Evolutionary conservation across 2,113 vertebrate species (phyloP), one percentile per base, ranked within the genome.

Genomic region (Australoheros scitulus): DNA sequence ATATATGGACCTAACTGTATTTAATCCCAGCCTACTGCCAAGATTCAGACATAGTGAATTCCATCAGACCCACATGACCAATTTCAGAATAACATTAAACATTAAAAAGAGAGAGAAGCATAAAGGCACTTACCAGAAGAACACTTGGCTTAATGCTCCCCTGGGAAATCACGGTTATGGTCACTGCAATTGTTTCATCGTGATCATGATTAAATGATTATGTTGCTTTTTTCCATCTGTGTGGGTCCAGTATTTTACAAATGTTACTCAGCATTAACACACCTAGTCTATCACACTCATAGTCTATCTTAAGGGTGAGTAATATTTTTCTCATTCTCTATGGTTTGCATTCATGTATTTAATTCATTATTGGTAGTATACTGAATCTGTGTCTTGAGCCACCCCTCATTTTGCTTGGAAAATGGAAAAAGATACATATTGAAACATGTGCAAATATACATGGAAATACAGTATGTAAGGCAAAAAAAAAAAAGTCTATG

Each of bases 131-230:
- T 72, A 72, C 65, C 43, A 72, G 65, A 52, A 72, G 65, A 70
- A 50, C 41, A 50, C 65, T 70, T 70, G 65, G 65, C 43, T 72
- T 72, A 52, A 72, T 72, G 24, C 65, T 72, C 65, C 47, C 13
- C 24, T 72, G 65, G 65, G 65, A 52, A 72, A 72, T 72, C 65
- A 52, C 20, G 17, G 24, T 72, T 52, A 32, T 72, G 65, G 65
- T 32, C 65, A 72, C 65, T 32, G 43, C 65, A 72, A 72, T 72
- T n/a, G 65, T 72, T 72, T 72, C 65, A 72, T 72, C 43, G 2
- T 8, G 43, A 52, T 72, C 43, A 5, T 52, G 43, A 72, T 32
- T 72, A 24, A 72, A 72, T n/a, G 65, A 52, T 32, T 52, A 70
- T 70, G 65, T 52, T 17, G 1, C 26, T 29, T 38, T 55, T 55